Base-by-base conservation (phyloP, 2,888 invertebrate species). In the Drosophila hawaiiensis region DNA sequence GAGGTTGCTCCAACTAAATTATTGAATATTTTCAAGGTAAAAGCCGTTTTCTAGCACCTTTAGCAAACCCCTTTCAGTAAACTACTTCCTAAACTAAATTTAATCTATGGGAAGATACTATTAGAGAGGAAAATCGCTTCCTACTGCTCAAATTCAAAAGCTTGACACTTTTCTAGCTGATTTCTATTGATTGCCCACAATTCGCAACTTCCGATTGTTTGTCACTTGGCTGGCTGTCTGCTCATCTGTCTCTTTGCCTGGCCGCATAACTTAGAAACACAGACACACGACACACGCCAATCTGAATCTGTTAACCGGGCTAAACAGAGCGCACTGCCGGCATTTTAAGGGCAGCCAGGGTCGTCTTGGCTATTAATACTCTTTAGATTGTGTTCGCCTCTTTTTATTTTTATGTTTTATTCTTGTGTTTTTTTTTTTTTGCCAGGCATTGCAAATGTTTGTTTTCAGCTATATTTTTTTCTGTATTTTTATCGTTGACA, bases 341-440 rank as follows among this genome's bases (percentile, higher is more conserved):
- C 77, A 83, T 80, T 89, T 82, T 87, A 90, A 87, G 86, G 86
- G 86, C 90, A 90, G 64, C 89, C 86, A 87, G 86, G 90, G 86
- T 87, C 86, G 90, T 59, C 66, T 49, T 43, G 71, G 82, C 87
- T 84, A 84, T 89, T 87, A 87, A 79, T 84, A 84, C 79, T 47
- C 79, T 81, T 65, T 39, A 37, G 55, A 55, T 64, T 64, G 47
- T 69, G 50, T 69, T 58, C 28, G 67, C 50, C 33, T 56, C 47
- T 62, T 63, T 50, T 37, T 6, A 25, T 12, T 25, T 28, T 39
- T 47, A 47, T 47, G n/a, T 41, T 39, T 39, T 9, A 19, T 39
- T 22, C 31, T 31, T 29, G 7, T 22, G 25, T 7, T 25, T 52
- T 43, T 50, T 52, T 43, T 50, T 37, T 39, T 55, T 29, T 6